phyloP scores from a whole-genome alignment of 2,888 invertebrate genomes.

The Tribolium freemani region DNA sequence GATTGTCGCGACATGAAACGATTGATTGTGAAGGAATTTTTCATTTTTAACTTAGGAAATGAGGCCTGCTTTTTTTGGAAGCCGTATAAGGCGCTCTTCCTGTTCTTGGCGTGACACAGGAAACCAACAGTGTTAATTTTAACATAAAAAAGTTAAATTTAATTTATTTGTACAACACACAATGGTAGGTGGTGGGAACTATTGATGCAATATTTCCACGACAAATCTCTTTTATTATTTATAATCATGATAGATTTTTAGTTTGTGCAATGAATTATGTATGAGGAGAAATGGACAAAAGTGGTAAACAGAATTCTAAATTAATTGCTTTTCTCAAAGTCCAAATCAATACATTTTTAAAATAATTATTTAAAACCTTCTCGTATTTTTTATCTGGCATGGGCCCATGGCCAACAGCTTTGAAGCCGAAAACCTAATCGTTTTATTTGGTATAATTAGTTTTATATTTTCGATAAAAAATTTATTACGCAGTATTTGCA shows the following conservation, averaged over 20 bases:
- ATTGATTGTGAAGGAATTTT: not conserved
- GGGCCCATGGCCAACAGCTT: not conserved
- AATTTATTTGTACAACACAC: not conserved
- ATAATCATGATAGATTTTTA: not conserved
- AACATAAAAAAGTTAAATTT: not conserved
- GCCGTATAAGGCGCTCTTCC: not conserved
- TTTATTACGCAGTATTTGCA: not conserved
- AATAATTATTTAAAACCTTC: no score
- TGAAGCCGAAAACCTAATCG: not conserved
- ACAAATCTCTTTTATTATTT: not conserved
- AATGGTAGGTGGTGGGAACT: not conserved
- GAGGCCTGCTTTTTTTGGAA: not conserved
- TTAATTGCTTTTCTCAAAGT: not conserved
- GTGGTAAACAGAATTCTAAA: not conserved
- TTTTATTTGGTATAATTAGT: not conserved
- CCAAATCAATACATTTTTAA: no score
- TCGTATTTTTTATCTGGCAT: no score
- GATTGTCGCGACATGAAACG: not conserved
- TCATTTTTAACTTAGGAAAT: no score
- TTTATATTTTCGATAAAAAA: not conserved
- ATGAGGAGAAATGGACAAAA: not conserved
- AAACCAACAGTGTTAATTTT: not conserved
- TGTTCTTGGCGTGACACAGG: not conserved
- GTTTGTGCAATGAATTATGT: not conserved
- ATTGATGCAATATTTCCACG: not conserved